These are phyloP conservation scores for Pongo abelii DNA, from an alignment of 2,113 vertebrate genomes.

Conservation along the genomic window DNA sequence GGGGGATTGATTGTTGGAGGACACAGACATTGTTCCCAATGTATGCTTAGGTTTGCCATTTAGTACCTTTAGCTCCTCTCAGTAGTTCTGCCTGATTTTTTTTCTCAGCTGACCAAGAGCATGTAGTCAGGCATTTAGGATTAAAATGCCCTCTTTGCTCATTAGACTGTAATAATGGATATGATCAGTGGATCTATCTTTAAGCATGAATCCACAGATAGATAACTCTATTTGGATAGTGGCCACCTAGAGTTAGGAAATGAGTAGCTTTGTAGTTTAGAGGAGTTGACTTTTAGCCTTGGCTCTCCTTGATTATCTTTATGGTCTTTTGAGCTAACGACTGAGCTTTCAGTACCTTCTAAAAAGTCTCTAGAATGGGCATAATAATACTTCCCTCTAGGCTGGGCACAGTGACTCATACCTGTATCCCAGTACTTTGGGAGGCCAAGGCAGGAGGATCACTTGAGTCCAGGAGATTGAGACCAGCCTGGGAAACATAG, in stretches of 20 bases:
- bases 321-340: background rate
- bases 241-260: background rate
- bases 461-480: too few species aligned
- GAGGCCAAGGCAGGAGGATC: too few species aligned
- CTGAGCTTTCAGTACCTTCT: background rate
- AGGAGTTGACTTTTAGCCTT: background rate
- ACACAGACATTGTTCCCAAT: constrained; percentile 66
- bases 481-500: too few species aligned
- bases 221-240: background rate
- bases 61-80: constrained; percentile 49
- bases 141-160: background rate
- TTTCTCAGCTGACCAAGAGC: background rate
- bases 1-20: constrained; percentile 72
- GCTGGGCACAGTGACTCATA: too few species aligned
- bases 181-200: background rate
- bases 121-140: background rate
- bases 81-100: constrained; percentile 47
- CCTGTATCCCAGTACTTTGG: too few species aligned
- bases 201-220: background rate
- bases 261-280: background rate
- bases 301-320: background rate
- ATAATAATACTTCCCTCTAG: background rate
- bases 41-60: constrained; percentile 69
- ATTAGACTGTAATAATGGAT: background rate
- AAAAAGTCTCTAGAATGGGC: background rate